Evolutionary conservation across 2,113 vertebrate species (phyloP), one percentile per base, ranked within the genome.

Genomic region (Paracyprichromis sp.): DNA sequence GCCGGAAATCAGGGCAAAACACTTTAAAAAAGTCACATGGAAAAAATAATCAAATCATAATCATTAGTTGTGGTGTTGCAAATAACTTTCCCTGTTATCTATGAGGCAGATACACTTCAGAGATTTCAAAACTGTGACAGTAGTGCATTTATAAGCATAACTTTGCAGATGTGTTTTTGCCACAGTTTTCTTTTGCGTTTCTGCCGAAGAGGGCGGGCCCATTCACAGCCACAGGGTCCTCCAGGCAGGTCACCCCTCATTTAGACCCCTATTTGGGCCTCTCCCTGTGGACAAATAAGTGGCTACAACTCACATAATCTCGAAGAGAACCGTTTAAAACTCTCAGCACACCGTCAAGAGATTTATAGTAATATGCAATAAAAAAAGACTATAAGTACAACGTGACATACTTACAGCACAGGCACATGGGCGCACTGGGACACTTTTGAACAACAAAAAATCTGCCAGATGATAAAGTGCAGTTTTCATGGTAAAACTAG

Each of bases 1-100:
- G 83, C 88, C 92, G 88, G 93, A 95, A 95, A 80, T 26, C 34
- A 57, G 57, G 52, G 89, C 83, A 86, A 87, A 82, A 78, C 26
- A 78, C 73, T 78, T 34, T n/a, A 4, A 13, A 24, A 88, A 9
- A 45, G n/a, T 36, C 3, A 59, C 63, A 59, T 29, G 81, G 24
- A 82, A 89, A 69, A 89, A 45, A 83, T 47, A 14, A 52, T 16
- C 21, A 47, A 61, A 57, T 6, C 31, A 36, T 11, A 56, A 36
- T 47, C 14, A 43, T 5, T 69, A 4, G 29, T 24, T 63, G 7
- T 5, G 13, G 26, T 10, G 34, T 47, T 83, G 45, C 7, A 78
- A 11, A 50, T 34, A 78, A 76, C 24, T 84, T 45, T 43, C 8
- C 13, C 38, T 71, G 12, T 40, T 71, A 83, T 36, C 2, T 38